Base-by-base conservation (phyloP, 2,888 invertebrate species). In the Eupithecia dodoneata region DNA sequence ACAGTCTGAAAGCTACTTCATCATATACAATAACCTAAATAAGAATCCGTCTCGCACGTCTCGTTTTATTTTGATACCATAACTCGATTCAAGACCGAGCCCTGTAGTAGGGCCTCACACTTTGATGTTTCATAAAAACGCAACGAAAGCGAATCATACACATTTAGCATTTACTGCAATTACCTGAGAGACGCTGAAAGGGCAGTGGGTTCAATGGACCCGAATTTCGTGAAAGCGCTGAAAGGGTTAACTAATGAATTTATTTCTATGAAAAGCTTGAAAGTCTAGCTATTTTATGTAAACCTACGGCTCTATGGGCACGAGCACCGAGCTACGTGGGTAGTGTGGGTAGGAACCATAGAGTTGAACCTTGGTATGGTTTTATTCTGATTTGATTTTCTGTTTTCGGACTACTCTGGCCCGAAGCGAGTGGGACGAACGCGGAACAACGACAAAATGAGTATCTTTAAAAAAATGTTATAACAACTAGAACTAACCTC, bases 51-150 rank as follows among this genome's bases (percentile, higher is more conserved):
- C 30, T 30, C 30, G 30, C 30, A 30, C 30, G 30, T 30, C 30
- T 30, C 30, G 30, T 30, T 30, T 30, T 30, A 30, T 30, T 30
- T 30, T 30, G 30, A 1, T 30, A 30, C 30, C n/a, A 55, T 9
- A 18, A 65, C 13, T 66, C 30, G 66, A 15, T 41, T 73, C 73
- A 30, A 42, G 69, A 55, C 18, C 4, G 13, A 15, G 2, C 41
- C 7, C n/a, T 41, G 49, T 78, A 74, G 86, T 85, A 86, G 78
- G 78, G 80, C 55, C 76, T 49, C 72, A 73, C 85, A 86, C 89
- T 90, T 91, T 91, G 90, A 91, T 88, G 90, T 92, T 87, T 85
- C 88, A 87, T 83, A 83, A 83, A 86, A 85, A 85, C 82, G 83
- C 84, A 85, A 88, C 81, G 89, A 84, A 87, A 83, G 89, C 88